Conservation (phyloP, 2,113 vertebrate genomes). For the Cheilinus undulatus region DNA sequence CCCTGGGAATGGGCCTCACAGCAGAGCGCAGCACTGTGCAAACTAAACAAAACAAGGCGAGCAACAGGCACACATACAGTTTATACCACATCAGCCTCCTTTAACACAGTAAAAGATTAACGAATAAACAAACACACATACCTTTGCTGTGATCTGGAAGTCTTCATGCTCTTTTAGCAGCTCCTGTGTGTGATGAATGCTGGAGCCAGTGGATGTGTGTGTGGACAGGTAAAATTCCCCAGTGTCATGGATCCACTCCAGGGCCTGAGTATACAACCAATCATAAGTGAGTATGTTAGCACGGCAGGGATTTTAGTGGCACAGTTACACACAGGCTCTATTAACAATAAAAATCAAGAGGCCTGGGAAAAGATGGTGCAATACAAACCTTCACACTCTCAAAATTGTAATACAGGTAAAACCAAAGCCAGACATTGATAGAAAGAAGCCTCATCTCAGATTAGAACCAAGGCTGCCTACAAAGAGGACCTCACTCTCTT, state of each 20-base stretch:
- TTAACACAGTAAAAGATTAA: background rate
- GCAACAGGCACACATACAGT: background rate
- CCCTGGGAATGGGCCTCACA: constrained; percentile 72
- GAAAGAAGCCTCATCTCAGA: too few relatives aligned
- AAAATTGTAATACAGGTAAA: background rate
- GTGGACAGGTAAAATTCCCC: constrained; percentile 99
- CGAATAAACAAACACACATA: constrained; percentile 55
- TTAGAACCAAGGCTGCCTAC: too few relatives aligned
- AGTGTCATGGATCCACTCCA: constrained; percentile 99
- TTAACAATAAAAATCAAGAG: constrained; percentile 1
- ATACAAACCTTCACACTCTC: background rate
- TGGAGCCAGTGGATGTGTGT: constrained; percentile 96
- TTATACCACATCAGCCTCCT: background rate
- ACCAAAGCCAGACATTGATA: too few relatives aligned
- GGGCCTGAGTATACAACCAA: constrained; percentile 83
- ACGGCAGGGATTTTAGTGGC: constrained; percentile 29
- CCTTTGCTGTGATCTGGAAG: constrained; percentile 99
- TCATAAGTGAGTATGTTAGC: constrained; percentile 25
- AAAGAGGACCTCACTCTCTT: too few relatives aligned
- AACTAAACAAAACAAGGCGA: constrained; percentile 13
- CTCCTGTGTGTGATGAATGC: constrained; percentile 97
- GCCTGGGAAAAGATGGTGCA: background rate
- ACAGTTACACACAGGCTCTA: background rate
- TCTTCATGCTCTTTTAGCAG: constrained; percentile 97
- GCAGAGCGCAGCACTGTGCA: constrained; percentile 34